Conservation (phyloP, 2,888 invertebrate genomes). For the Rhimphoctona megacephalus region DNA sequence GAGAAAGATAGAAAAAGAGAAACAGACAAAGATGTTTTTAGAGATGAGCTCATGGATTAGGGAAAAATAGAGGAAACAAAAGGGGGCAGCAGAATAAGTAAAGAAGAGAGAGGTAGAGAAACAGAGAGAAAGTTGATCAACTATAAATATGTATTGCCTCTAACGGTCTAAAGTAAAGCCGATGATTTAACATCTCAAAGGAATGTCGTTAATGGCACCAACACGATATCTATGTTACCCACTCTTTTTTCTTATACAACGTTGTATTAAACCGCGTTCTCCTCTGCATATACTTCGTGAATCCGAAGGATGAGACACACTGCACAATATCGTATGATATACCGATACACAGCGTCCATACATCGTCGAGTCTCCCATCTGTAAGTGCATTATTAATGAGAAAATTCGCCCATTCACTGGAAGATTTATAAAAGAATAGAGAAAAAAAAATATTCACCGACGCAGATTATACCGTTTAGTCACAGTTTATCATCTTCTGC, state of each 20-base stretch:
- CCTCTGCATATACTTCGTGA: neutral
- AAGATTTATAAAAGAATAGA: constrained; percentile 27
- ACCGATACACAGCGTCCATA: constrained; percentile 36
- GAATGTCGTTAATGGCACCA: constrained; percentile 56
- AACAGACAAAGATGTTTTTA: neutral
- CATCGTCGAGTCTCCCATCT: constrained; percentile 20
- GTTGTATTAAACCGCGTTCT: neutral
- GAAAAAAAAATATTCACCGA: constrained; percentile 21
- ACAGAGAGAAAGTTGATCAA: constrained; percentile 33
- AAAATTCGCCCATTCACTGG: constrained; percentile 39
- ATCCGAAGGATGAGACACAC: constrained; percentile 31
- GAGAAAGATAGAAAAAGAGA: neutral
- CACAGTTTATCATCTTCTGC: constrained; percentile 30
- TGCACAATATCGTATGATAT: constrained; percentile 28
- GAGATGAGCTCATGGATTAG: neutral
- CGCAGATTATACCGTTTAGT: constrained; percentile 39
- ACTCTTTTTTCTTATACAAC: constrained; percentile 12
- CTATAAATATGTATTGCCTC: constrained; percentile 34
- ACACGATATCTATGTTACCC: constrained; percentile 38
- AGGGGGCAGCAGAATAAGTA: too few relatives aligned
- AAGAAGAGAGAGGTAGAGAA: neutral
- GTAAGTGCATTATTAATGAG: constrained; percentile 49
- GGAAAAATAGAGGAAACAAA: neutral
- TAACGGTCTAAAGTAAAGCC: constrained; percentile 45
- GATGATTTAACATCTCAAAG: constrained; percentile 49